Base-by-base conservation (phyloP, 2,113 vertebrate genomes). In the Paedocypris sp. region DNA sequence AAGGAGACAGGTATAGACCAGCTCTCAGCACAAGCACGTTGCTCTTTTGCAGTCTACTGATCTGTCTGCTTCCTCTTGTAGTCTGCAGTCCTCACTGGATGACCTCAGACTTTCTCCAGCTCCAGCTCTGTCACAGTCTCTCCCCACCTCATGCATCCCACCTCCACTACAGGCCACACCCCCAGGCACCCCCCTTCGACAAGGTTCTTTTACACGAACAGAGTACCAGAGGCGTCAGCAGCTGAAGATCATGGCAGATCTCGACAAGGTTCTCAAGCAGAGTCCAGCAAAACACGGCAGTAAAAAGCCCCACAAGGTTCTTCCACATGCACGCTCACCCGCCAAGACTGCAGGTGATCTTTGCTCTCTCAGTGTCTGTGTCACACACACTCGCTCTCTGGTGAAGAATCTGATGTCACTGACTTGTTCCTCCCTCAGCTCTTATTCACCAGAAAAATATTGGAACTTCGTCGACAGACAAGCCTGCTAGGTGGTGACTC, bases 181-280 rank as follows among this genome's bases (percentile, higher is more conserved):
- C 2, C 88, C 87, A 1, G 82, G 82, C 4, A 84, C 85, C 2
- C 81, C 82, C 1, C 70, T 35, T 69, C 80, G 88, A 4, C 70
- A 89, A 0, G 91, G 85, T 0, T 85, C 82, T 2, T 93, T 94
- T 72, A 92, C 90, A 0, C 74, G 84, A 32, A 73, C 42, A 0
- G 91, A 92, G 67, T 89, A 93, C 1, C 80, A 83, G 2, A 66
- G 79, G 4, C 72, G 91, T 3, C 89, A 90, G 0, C 91, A 93
- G 70, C 84, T 94, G 20, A 86, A 83, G 66, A 73, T 87, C 3
- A 89, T 87, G 85, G 79, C 81, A 0, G 85, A 90, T 51, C 68
- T 89, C 10, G 85, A 84, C 29, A 89, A 84, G 72, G 85, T 85
- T 64, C 74, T 88, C 43, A 75, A 75, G 53, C 83, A 80, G 68